phyloP scores from a whole-genome alignment of 2,888 invertebrate species.

The Melinopterus prodromus region DNA sequence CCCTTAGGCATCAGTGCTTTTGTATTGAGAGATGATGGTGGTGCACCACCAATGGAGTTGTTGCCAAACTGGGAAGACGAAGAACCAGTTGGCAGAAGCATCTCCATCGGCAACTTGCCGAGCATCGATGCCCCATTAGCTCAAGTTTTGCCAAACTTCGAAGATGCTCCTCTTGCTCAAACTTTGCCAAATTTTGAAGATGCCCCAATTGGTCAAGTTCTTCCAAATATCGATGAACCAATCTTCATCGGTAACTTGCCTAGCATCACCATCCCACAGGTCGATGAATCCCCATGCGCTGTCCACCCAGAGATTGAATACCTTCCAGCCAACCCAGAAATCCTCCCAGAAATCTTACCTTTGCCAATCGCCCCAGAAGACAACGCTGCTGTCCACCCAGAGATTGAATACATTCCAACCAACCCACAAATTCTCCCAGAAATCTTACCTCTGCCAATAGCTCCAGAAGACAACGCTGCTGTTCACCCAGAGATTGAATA shows the following conservation, averaged over 20 bases:
- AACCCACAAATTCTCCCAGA: too few species aligned
- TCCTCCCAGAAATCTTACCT: too few species aligned
- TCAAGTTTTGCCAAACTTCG: constrained; percentile 4
- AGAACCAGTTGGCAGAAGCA: background rate
- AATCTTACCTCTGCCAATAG: too few species aligned
- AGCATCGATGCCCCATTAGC: constrained; percentile 9
- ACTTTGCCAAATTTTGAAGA: constrained; percentile 7
- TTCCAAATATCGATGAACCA: background rate
- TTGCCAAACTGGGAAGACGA: constrained; percentile 20
- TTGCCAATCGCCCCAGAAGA: too few species aligned
- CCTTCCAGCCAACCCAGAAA: too few species aligned
- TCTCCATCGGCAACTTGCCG: background rate
- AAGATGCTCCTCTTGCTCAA: constrained; percentile 12
- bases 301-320: background rate
- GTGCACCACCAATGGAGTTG: constrained; percentile 13
- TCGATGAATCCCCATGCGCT: background rate
- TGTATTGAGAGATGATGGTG: constrained; percentile 7
- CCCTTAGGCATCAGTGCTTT: constrained; percentile 7
- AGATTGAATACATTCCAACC: too few species aligned
- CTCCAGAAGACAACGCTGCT: too few species aligned
- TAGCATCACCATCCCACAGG: background rate
- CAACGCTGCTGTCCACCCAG: too few species aligned
- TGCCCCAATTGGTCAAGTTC: background rate
- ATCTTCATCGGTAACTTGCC: too few species aligned
- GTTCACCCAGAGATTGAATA: too few species aligned